Conservation (phyloP, 2,888 invertebrate species). For the Dryadula phaetusa region DNA sequence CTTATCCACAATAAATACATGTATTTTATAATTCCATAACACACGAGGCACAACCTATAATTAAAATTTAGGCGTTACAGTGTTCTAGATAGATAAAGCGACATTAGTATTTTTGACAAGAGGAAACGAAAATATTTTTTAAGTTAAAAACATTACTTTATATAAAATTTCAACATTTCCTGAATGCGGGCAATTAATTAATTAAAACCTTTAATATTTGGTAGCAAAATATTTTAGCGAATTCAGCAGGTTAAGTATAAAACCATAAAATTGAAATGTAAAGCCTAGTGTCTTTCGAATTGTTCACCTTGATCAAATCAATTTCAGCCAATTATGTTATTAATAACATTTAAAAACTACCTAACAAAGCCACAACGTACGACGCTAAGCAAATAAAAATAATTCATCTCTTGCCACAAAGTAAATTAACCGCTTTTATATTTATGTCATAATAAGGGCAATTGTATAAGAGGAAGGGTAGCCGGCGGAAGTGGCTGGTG, state of each 20-base stretch:
- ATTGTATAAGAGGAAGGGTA: constrained; percentile 53
- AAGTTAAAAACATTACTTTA: too few species aligned
- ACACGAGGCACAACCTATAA: too few species aligned
- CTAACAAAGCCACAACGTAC: constrained; percentile 31
- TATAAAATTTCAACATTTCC: too few species aligned
- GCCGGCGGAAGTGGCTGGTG: constrained; percentile 51
- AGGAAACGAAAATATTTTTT: too few species aligned
- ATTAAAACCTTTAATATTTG: too few species aligned
- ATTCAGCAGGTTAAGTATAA: background rate
- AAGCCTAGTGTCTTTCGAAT: background rate
- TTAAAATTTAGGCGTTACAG: too few species aligned
- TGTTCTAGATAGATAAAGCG: too few species aligned
- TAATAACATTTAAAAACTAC: constrained; percentile 1
- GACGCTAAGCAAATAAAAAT: constrained; percentile 55
- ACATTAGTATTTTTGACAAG: too few species aligned
- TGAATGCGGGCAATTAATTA: too few species aligned
- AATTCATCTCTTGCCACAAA: constrained; percentile 62
- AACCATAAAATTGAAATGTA: background rate
- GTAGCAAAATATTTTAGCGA: too few species aligned
- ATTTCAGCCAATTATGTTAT: background rate
- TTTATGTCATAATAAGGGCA: constrained; percentile 71
- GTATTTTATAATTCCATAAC: background rate
- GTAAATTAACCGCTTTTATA: constrained; percentile 58
- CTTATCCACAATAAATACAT: background rate
- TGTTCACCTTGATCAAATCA: background rate